phyloP scores from a whole-genome alignment of 2,888 invertebrate species.

The Epiperipatus broadwayi region DNA sequence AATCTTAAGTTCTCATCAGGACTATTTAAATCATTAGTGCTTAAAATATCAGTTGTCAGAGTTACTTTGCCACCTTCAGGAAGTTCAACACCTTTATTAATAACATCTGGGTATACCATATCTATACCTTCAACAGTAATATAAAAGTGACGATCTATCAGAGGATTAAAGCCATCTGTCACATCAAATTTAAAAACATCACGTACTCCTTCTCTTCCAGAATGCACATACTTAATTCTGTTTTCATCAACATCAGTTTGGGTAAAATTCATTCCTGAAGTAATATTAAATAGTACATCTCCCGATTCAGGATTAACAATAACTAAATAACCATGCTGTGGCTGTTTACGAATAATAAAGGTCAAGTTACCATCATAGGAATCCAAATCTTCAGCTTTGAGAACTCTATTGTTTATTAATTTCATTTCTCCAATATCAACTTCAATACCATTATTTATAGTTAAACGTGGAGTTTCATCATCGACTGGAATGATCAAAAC shows the following conservation, averaged over 20 bases:
- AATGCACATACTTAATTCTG: slow-evolving; percentile 24
- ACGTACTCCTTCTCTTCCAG: slow-evolving; percentile 24
- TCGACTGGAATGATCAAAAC: slow-evolving; percentile 28
- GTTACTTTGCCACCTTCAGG: slow-evolving; percentile 26
- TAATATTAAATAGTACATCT: slow-evolving; percentile 20
- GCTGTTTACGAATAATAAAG: slow-evolving; percentile 24
- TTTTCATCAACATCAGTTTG: slow-evolving; percentile 26
- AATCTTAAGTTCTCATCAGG: slow-evolving; percentile 24
- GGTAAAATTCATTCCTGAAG: slow-evolving; percentile 25
- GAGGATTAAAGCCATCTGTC: slow-evolving; percentile 27
- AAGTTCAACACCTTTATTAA: slow-evolving; percentile 26
- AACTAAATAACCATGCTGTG: slow-evolving; percentile 24
- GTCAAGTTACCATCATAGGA: slow-evolving; percentile 23
- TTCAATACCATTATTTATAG: slow-evolving; percentile 27
- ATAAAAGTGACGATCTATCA: slow-evolving; percentile 27
- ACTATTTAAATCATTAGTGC: slow-evolving; percentile 25
- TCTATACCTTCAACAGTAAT: slow-evolving; percentile 26
- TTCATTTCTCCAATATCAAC: slow-evolving; percentile 23
- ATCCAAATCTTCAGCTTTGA: slow-evolving; percentile 27
- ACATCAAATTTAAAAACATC: slow-evolving; percentile 29
- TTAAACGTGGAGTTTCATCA: slow-evolving; percentile 28
- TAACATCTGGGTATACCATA: slow-evolving; percentile 24
- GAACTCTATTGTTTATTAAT: slow-evolving; percentile 22
- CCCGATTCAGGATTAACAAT: slow-evolving; percentile 13
- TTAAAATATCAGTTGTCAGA: slow-evolving; percentile 25